Conservation (phyloP, 2,888 invertebrate species). For the Eretmocerus hayati region DNA sequence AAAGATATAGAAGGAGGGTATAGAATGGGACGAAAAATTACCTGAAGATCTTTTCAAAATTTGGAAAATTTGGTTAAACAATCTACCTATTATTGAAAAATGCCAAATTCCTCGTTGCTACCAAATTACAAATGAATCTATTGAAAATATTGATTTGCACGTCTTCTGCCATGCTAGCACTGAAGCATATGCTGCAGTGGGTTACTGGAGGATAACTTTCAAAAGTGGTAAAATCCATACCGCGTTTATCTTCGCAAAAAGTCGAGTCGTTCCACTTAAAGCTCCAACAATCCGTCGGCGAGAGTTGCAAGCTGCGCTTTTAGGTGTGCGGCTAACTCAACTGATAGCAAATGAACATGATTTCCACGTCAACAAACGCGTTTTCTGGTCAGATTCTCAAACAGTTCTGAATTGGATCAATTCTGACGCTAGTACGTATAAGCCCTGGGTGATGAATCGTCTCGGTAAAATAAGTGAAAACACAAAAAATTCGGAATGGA, state of each 20-base stretch:
- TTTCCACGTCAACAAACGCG: not conserved
- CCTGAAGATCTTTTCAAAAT: too few species aligned
- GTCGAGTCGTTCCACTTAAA: not conserved
- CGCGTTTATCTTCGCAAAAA: not conserved
- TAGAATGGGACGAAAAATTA: too few species aligned
- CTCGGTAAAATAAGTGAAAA: not conserved
- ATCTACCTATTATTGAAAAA: too few species aligned
- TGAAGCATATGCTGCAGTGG: not conserved
- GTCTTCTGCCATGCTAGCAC: not conserved
- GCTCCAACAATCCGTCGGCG: not conserved
- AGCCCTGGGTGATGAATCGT: not conserved
- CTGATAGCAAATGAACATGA: not conserved
- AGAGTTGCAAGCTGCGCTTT: not conserved
- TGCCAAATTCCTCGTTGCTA: too few species aligned
- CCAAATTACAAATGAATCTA: too few species aligned
- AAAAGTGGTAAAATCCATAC: not conserved
- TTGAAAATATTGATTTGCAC: too few species aligned
- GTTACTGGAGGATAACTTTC: not conserved
- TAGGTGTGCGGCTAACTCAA: not conserved
- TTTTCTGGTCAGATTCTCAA: not conserved
- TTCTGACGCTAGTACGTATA: not conserved
- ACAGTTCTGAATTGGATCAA: not conserved
- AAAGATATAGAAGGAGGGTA: too few species aligned
- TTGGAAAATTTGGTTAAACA: too few species aligned
- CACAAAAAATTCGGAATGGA: not conserved